Evolutionary conservation across 2,888 invertebrate genomes (phyloP).

Genomic region (Oxytorus armatus): DNA sequence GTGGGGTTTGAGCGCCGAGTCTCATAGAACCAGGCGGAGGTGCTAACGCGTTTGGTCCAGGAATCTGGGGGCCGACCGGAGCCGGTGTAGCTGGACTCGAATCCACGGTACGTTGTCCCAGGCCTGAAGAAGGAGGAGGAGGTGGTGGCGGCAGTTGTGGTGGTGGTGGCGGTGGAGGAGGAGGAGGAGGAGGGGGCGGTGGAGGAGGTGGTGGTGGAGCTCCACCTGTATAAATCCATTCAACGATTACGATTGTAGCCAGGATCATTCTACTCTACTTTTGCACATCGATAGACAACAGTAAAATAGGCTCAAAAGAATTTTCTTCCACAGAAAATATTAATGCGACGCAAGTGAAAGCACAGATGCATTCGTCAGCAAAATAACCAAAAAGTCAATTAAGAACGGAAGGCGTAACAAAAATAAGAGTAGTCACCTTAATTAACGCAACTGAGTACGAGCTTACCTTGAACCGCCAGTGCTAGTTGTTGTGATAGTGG

Average conservation of each 20-base stretch:
- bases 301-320: neutral
- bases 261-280: conserved; percentile 80
- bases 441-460: conserved; percentile 15
- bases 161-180: conserved; percentile 76
- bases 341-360: conserved; percentile 32
- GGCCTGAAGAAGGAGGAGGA: conserved; percentile 75
- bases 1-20: conserved; percentile 73
- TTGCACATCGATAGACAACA: conserved; percentile 65
- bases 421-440: conserved; percentile 78
- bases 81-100: conserved; percentile 77
- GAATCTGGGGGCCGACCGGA: conserved; percentile 77
- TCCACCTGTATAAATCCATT: conserved; percentile 79
- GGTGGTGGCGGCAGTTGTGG: neutral
- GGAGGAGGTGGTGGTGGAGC: conserved; percentile 77
- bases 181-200: conserved; percentile 76
- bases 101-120: conserved; percentile 80
- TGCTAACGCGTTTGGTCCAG: conserved; percentile 77
- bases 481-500: conserved; percentile 92
- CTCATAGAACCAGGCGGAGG: conserved; percentile 78
- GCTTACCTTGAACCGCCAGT: conserved; percentile 88
- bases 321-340: conserved; percentile 41
- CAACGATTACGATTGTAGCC: conserved; percentile 69
- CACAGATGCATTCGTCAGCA: neutral
- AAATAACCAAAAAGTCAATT: neutral
- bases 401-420: conserved; percentile 68